Conservation (phyloP, 2,888 invertebrate genomes). For the Agonopterix subpropinquella region DNA sequence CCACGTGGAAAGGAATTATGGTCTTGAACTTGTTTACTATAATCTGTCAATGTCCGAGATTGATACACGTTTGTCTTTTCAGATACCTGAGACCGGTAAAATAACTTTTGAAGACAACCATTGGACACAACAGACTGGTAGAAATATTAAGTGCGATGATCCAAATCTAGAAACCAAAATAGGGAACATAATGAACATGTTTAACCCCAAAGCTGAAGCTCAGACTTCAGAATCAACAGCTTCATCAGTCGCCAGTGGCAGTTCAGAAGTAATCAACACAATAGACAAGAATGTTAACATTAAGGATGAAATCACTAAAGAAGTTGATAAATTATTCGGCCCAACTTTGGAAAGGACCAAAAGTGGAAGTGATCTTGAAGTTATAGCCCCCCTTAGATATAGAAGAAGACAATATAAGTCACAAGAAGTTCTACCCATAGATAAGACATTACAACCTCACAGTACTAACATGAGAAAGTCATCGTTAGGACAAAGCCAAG, state of each 20-base stretch:
- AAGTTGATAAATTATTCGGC: slow-evolving; percentile 59
- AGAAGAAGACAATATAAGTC: slow-evolving; percentile 63
- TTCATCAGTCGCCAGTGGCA: slow-evolving; percentile 49
- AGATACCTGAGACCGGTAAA: slow-evolving; percentile 53
- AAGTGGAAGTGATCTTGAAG: slow-evolving; percentile 60
- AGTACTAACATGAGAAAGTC: background rate
- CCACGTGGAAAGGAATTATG: no score
- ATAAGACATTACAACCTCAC: slow-evolving; percentile 23
- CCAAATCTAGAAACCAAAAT: slow-evolving; percentile 30
- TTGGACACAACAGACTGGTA: slow-evolving; percentile 32
- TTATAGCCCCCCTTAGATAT: slow-evolving; percentile 50
- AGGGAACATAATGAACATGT: slow-evolving; percentile 55
- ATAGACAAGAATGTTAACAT: slow-evolving; percentile 47
- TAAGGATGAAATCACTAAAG: slow-evolving; percentile 49
- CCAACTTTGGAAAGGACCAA: slow-evolving; percentile 58
- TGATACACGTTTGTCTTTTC: slow-evolving; percentile 11
- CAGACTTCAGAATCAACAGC: slow-evolving; percentile 43
- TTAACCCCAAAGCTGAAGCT: slow-evolving; percentile 38
- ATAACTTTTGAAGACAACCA: slow-evolving; percentile 47
- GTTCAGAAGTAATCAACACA: slow-evolving; percentile 48
- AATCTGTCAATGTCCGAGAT: no score
- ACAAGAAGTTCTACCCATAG: slow-evolving; percentile 56
- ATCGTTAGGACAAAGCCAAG: slow-evolving; percentile 20
- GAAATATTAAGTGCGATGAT: slow-evolving; percentile 8
- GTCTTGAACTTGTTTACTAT: no score